phyloP scores from a whole-genome alignment of 2,113 vertebrate species.

The Asarcornis scutulata region DNA sequence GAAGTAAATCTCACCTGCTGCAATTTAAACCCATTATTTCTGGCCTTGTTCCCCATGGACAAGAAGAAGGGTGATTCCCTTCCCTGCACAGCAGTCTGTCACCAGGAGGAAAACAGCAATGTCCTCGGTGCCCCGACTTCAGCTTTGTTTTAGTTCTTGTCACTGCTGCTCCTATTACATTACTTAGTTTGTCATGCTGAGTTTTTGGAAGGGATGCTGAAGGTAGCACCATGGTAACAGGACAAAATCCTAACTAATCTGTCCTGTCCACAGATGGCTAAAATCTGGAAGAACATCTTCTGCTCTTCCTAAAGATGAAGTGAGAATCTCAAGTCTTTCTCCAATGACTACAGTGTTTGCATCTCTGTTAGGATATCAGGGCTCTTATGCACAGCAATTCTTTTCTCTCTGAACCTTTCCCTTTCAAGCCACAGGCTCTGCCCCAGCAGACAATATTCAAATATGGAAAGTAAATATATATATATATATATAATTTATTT shows the following conservation, averaged over 20 bases:
- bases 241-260: background rate
- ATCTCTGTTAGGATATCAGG: background rate
- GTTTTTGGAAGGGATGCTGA: background rate
- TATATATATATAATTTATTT: no score
- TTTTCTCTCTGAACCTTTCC: background rate
- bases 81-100: background rate
- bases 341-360: background rate
- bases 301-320: background rate
- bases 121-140: fast-evolving
- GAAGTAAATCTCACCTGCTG: background rate
- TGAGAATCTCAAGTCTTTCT: background rate
- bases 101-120: background rate
- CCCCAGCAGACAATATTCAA: background rate
- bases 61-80: background rate
- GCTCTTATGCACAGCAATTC: background rate
- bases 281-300: background rate
- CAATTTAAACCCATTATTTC: background rate
- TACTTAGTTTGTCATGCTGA: background rate
- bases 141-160: fast-evolving
- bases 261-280: background rate
- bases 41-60: background rate
- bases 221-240: background rate
- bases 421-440: background rate
- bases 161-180: fast-evolving
- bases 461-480: no score